phyloP scores from a whole-genome alignment of 2,113 vertebrate genomes.

The Petaurus breviceps region DNA sequence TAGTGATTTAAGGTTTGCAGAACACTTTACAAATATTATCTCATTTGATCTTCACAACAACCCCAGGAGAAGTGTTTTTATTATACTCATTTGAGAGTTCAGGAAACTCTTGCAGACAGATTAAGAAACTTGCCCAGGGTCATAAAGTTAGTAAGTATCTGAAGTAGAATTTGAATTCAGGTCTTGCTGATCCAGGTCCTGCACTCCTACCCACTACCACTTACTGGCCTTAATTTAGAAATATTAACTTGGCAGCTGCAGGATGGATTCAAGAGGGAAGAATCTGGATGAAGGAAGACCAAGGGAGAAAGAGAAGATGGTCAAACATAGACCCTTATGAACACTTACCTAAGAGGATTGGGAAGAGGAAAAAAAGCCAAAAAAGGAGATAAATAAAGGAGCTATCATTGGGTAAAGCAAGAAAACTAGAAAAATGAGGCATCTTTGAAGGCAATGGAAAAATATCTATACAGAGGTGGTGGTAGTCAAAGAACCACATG shows the following conservation, averaged over 20 bases:
- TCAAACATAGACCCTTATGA: neutral
- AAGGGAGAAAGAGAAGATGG: neutral
- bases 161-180: neutral
- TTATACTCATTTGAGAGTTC: neutral
- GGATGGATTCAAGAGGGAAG: neutral
- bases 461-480: neutral
- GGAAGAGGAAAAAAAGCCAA: neutral
- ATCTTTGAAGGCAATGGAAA: neutral
- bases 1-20: neutral
- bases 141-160: neutral
- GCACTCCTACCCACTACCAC: neutral
- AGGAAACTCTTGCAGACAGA: neutral
- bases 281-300: neutral
- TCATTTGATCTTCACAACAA: neutral
- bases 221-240: neutral
- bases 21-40: neutral
- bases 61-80: neutral
- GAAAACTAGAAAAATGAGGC: neutral
- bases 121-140: neutral
- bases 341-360: neutral
- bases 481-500: neutral
- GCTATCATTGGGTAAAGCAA: neutral
- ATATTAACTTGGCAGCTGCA: neutral
- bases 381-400: neutral
- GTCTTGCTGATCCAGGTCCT: neutral